Conservation (phyloP, 2,113 vertebrate species). For the Apus apus region DNA sequence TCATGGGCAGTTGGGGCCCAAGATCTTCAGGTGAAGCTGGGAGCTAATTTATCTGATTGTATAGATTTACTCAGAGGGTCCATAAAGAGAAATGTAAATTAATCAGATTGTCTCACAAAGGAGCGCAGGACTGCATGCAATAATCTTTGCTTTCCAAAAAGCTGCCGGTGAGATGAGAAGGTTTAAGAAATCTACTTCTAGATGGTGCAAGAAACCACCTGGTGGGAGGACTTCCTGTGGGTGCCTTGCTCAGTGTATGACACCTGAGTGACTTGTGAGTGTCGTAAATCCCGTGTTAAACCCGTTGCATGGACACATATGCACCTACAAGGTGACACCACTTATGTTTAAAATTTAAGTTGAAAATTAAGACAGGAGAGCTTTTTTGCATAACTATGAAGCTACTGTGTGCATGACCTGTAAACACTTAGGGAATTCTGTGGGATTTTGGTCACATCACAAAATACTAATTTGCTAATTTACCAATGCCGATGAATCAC, state of each 20-base stretch:
- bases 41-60: background rate
- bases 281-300: background rate
- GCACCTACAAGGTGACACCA: background rate
- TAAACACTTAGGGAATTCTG: background rate
- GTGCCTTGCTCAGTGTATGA: rapidly evolving
- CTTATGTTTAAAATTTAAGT: background rate
- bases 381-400: background rate
- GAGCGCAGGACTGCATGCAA: background rate
- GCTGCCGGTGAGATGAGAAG: background rate
- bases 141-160: background rate
- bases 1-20: background rate
- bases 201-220: background rate
- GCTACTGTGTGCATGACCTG: background rate
- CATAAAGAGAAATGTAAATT: background rate
- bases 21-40: background rate
- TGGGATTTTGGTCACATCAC: background rate
- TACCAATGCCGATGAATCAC: background rate
- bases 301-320: background rate
- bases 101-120: background rate
- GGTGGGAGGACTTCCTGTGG: background rate
- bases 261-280: background rate
- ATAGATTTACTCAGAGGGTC: background rate
- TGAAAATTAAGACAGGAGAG: background rate
- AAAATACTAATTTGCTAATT: background rate
- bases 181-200: background rate